These are phyloP conservation scores for Raphicerus campestris DNA, from an alignment of 2,113 vertebrate genomes.

Conservation along the genomic window DNA sequence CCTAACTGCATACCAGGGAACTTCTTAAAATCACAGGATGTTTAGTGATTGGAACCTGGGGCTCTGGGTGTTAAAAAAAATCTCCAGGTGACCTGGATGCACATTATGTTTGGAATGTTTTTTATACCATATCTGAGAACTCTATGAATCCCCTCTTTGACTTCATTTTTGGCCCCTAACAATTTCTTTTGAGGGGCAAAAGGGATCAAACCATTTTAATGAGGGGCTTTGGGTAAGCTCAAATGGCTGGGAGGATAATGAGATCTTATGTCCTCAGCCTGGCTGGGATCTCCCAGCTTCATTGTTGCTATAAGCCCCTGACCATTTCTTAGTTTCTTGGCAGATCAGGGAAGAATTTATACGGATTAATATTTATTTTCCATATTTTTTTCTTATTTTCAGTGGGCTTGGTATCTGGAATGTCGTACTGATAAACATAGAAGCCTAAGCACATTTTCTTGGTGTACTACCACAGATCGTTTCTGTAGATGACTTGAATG, in stretches of 20 bases:
- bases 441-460: neutral
- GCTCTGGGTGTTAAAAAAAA: neutral
- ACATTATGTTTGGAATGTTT: neutral
- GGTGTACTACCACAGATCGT: neutral
- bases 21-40: neutral
- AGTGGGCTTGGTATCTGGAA: neutral
- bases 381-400: neutral
- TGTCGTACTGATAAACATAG: neutral
- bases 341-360: neutral
- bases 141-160: neutral
- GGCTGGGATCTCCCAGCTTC: neutral
- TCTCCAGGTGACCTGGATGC: neutral
- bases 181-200: neutral
- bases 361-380: neutral
- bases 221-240: neutral
- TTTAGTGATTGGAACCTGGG: neutral
- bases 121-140: neutral
- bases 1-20: neutral
- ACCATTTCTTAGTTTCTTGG: neutral
- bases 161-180: neutral
- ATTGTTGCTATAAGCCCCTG: neutral
- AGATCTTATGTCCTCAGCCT: neutral
- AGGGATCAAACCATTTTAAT: neutral
- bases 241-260: no score
- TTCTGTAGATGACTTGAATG: neutral